phyloP scores from a whole-genome alignment of 2,888 invertebrate genomes.

The Rhamphomyia laevipes region DNA sequence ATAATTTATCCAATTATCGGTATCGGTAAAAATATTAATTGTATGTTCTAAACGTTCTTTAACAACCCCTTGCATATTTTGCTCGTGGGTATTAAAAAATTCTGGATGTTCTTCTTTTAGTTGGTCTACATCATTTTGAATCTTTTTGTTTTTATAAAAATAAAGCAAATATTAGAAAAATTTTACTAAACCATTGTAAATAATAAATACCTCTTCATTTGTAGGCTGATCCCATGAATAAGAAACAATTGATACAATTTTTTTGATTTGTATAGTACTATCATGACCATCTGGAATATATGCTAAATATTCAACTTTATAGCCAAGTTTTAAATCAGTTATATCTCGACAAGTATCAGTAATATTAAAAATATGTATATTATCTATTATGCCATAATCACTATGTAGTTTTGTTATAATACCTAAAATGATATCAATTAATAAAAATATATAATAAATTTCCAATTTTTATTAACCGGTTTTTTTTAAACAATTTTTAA shows the following conservation, averaged over 20 bases:
- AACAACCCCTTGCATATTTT: constrained; percentile 26
- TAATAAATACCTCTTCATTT: constrained; percentile 24
- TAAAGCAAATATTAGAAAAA: background rate
- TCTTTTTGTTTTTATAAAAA: constrained; percentile 6
- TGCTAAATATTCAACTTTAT: constrained; percentile 45
- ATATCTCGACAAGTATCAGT: constrained; percentile 20
- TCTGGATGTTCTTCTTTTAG: constrained; percentile 17
- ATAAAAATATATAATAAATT: background rate
- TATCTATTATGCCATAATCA: constrained; percentile 47
- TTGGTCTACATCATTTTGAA: constrained; percentile 11
- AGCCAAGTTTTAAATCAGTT: constrained; percentile 39
- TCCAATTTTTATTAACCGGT: constrained; percentile 15
- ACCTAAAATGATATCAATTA: constrained; percentile 36
- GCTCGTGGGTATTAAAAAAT: constrained; percentile 26
- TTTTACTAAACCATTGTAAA: background rate
- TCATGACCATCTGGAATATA: constrained; percentile 39
- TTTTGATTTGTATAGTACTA: constrained; percentile 41
- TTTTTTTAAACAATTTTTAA: constrained; percentile 21
- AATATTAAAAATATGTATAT: constrained; percentile 43
- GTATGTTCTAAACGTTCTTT: constrained; percentile 19
- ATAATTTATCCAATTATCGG: constrained; percentile 30
- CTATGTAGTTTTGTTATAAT: constrained; percentile 44
- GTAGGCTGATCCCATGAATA: constrained; percentile 42
- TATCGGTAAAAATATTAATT: constrained; percentile 39
- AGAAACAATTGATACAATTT: constrained; percentile 44